These are phyloP conservation scores for Globicephala melas DNA, from an alignment of 2,113 vertebrate genomes.

Conservation along the genomic window DNA sequence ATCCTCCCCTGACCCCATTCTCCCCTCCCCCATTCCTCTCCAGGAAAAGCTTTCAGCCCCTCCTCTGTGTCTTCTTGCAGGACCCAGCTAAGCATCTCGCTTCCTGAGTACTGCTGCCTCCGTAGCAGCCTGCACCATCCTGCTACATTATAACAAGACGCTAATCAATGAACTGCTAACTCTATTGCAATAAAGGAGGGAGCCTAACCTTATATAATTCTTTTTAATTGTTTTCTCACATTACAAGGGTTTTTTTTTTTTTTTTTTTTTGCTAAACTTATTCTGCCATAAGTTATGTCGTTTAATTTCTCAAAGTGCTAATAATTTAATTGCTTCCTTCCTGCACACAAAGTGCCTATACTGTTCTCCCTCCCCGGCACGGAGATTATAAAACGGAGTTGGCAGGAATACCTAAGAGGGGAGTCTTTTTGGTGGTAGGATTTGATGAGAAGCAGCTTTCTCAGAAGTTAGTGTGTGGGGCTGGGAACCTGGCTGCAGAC, in stretches of 20 bases:
- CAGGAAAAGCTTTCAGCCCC: slow-evolving; percentile 34
- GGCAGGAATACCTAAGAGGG: slow-evolving; percentile 80
- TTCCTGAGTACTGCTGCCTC: slow-evolving; percentile 60
- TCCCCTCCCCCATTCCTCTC: not conserved
- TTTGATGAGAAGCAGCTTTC: slow-evolving; percentile 64
- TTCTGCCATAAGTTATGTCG: slow-evolving; percentile 82
- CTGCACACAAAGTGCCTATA: slow-evolving; percentile 82
- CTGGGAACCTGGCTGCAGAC: slow-evolving; percentile 31
- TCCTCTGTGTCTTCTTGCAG: slow-evolving; percentile 10
- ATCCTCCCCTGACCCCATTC: not conserved
- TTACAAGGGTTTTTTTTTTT: slow-evolving; percentile 75
- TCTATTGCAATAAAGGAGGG: slow-evolving; percentile 83
- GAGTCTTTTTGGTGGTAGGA: slow-evolving; percentile 56
- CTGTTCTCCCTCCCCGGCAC: slow-evolving; percentile 66
- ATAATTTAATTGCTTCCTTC: slow-evolving; percentile 89
- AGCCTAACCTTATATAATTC: slow-evolving; percentile 84
- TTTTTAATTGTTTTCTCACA: slow-evolving; percentile 89
- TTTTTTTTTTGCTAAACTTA: slow-evolving; percentile 80
- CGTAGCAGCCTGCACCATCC: slow-evolving; percentile 53
- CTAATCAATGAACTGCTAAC: slow-evolving; percentile 86
- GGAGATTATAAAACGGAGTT: slow-evolving; percentile 77
- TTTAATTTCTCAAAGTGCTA: slow-evolving; percentile 89
- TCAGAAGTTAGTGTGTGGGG: slow-evolving; percentile 47
- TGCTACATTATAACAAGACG: slow-evolving; percentile 74
- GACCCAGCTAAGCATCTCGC: slow-evolving; percentile 45